Evolutionary conservation across 2,888 invertebrate genomes (phyloP).

Genomic region (Dexiosoma caninum): DNA sequence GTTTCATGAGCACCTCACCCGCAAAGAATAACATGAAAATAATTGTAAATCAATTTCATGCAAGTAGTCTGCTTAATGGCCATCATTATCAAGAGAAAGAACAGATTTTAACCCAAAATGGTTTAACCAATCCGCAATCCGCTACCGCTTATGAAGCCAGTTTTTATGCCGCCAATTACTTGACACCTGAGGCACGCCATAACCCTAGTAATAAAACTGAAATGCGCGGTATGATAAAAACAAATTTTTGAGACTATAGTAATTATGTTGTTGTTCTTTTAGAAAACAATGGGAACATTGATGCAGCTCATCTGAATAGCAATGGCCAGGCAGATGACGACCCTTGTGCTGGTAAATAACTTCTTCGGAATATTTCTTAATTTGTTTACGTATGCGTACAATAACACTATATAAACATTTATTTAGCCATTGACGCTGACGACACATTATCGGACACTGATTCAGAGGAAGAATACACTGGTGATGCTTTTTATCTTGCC

Average conservation of each 20-base stretch:
- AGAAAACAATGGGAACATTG: constrained; percentile 57
- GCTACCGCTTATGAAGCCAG: constrained; percentile 72
- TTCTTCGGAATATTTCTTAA: background rate
- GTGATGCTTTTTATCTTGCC: constrained; percentile 71
- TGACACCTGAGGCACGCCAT: constrained; percentile 65
- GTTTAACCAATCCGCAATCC: constrained; percentile 70
- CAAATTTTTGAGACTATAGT: constrained; percentile 62
- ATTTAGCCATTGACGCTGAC: constrained; percentile 74
- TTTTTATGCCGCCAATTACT: constrained; percentile 72
- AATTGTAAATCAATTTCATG: constrained; percentile 76
- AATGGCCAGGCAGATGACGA: constrained; percentile 69
- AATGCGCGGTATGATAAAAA: constrained; percentile 42
- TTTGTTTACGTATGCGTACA: background rate
- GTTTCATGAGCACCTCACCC: constrained; percentile 19
- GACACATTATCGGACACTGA: constrained; percentile 73
- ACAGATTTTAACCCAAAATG: constrained; percentile 73
- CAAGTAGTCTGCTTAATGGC: constrained; percentile 73
- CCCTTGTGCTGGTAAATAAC: constrained; percentile 70
- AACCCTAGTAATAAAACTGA: constrained; percentile 25
- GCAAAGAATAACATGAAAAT: constrained; percentile 70
- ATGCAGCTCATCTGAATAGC: constrained; percentile 14
- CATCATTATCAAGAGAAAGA: constrained; percentile 72
- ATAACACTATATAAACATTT: background rate
- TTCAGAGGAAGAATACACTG: constrained; percentile 74
- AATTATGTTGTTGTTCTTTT: constrained; percentile 69